Conservation (phyloP, 2,797 vertebrate species). For the Takifugu rubripes region DNA sequence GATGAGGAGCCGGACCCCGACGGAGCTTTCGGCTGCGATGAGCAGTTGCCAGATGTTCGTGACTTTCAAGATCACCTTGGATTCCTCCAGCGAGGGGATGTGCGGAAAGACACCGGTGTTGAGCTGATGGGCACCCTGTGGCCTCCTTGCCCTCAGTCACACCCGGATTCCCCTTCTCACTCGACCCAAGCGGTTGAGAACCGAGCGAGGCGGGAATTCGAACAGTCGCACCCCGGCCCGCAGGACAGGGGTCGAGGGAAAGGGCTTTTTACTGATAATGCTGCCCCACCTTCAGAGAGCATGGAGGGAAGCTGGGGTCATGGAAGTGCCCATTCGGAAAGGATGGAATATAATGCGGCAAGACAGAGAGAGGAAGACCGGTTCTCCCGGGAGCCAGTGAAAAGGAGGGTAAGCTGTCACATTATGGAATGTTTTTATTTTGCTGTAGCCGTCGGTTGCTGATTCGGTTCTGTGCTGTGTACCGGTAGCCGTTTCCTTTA, state of each 20-base stretch:
- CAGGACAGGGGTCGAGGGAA: slow-evolving; percentile 50
- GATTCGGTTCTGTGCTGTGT: slow-evolving; percentile 1
- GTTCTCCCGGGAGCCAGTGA: slow-evolving; percentile 52
- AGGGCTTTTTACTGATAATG: slow-evolving; percentile 57
- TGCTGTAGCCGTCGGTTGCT: background rate
- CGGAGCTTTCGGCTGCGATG: slow-evolving; percentile 43
- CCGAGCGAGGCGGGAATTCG: slow-evolving; percentile 54
- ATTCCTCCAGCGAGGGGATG: slow-evolving; percentile 61
- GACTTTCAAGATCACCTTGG: slow-evolving; percentile 57
- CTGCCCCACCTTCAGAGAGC: slow-evolving; percentile 41
- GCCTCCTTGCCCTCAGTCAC: slow-evolving; percentile 45
- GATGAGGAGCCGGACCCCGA: slow-evolving; percentile 63
- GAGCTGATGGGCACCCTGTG: slow-evolving; percentile 50
- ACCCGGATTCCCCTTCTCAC: slow-evolving; percentile 34
- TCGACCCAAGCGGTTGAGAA: slow-evolving; percentile 61
- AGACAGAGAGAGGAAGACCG: slow-evolving; percentile 65
- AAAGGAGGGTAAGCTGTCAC: slow-evolving; percentile 62
- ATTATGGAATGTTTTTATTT: background rate
- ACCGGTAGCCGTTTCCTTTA: slow-evolving; percentile 50
- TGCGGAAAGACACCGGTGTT: slow-evolving; percentile 37
- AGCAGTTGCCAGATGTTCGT: slow-evolving; percentile 25
- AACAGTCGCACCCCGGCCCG: slow-evolving; percentile 50
- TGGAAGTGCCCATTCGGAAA: slow-evolving; percentile 41
- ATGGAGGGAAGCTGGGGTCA: slow-evolving; percentile 51
- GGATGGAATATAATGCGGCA: slow-evolving; percentile 50